phyloP scores from a whole-genome alignment of 2,113 vertebrate genomes.

The Speoplatyrhinus poulsoni region DNA sequence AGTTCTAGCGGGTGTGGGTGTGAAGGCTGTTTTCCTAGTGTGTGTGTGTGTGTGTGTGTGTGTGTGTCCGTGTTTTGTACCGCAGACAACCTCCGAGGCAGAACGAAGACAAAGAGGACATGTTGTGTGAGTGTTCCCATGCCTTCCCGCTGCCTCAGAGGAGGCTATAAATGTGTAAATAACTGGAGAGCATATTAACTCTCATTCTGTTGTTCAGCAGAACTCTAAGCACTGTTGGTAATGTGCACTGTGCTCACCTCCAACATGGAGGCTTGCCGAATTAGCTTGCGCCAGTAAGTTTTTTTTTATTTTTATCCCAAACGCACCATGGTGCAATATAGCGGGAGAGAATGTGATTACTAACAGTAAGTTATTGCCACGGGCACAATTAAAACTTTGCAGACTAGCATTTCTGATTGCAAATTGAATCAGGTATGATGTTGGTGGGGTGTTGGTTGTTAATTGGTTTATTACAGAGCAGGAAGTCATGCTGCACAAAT shows the following conservation, averaged over 20 bases:
- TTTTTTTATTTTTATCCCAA: slow-evolving; percentile 70
- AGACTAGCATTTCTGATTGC: slow-evolving; percentile 91
- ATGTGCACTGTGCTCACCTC: slow-evolving; percentile 87
- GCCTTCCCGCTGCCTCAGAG: slow-evolving; percentile 59
- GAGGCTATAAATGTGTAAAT: slow-evolving; percentile 91
- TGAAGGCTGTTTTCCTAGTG: slow-evolving; percentile 26
- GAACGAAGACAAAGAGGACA: slow-evolving; percentile 28
- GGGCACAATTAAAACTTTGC: slow-evolving; percentile 98
- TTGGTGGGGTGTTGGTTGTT: slow-evolving; percentile 86
- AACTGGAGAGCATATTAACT: slow-evolving; percentile 91
- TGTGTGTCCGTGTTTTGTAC: slow-evolving; percentile 37
- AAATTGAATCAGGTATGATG: slow-evolving; percentile 93
- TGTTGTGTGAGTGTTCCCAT: slow-evolving; percentile 57
- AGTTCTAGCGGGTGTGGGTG: slow-evolving; percentile 3
- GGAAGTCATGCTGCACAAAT: slow-evolving; percentile 80
- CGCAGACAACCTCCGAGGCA: slow-evolving; percentile 34
- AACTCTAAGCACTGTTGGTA: slow-evolving; percentile 84
- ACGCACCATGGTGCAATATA: slow-evolving; percentile 90
- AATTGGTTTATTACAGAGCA: slow-evolving; percentile 95
- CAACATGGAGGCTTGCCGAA: slow-evolving; percentile 85
- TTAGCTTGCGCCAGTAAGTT: slow-evolving; percentile 95
- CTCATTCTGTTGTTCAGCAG: slow-evolving; percentile 89
- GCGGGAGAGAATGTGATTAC: slow-evolving; percentile 95
- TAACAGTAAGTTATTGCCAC: slow-evolving; percentile 96
- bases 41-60: slow-evolving; percentile 11